These are phyloP conservation scores for Phenacoccus solenopsis DNA, from an alignment of 1,140 invertebrate genomes.

Conservation along the genomic window DNA sequence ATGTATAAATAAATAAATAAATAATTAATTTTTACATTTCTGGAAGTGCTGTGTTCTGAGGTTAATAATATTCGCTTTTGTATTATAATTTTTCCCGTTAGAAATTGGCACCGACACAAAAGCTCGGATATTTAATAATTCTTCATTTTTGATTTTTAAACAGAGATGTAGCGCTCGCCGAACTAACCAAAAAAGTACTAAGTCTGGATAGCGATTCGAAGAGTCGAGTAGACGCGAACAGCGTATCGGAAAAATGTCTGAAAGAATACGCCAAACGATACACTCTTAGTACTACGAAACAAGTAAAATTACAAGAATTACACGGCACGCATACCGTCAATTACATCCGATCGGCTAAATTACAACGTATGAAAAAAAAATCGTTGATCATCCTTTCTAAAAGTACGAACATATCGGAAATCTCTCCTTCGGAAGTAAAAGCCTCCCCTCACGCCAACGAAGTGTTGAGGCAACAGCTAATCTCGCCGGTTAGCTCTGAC, in stretches of 20 bases:
- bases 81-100: too few species aligned
- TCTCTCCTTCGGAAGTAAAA: not conserved
- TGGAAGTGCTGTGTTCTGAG: too few species aligned
- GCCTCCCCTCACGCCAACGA: not conserved
- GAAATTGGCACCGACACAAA: too few species aligned
- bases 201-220: not conserved
- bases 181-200: not conserved
- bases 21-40: too few species aligned
- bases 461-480: not conserved
- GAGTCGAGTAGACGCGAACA: not conserved
- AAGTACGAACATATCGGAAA: not conserved
- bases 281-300: not conserved
- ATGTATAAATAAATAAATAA: too few species aligned
- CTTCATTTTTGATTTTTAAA: not conserved
- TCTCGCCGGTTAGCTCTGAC: not conserved
- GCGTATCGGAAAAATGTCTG: not conserved
- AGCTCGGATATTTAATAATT: too few species aligned
- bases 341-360: not conserved
- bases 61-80: too few species aligned
- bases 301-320: slow-evolving; percentile 4
- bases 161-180: not conserved
- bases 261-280: not conserved
- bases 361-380: not conserved
- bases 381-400: not conserved
- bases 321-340: not conserved